Conservation (phyloP, 2,888 invertebrate genomes). For the Dioctria rufipes region DNA sequence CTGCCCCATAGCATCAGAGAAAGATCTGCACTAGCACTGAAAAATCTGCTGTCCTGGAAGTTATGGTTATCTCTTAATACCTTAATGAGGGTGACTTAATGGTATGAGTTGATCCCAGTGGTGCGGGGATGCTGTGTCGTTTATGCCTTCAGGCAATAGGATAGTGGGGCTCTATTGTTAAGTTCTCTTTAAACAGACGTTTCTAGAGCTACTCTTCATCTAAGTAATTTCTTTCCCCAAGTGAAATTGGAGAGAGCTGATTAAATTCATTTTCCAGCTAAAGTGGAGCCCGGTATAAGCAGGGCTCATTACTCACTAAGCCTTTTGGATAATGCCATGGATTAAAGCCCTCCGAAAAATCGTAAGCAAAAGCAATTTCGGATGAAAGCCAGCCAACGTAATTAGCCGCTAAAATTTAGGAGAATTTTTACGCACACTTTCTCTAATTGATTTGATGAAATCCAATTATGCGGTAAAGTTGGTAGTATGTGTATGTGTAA, state of each 20-base stretch:
- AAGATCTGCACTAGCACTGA: slow-evolving; percentile 9
- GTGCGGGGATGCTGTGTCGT: background rate
- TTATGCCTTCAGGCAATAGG: background rate
- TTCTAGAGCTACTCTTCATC: slow-evolving; percentile 31
- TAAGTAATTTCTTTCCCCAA: slow-evolving; percentile 41
- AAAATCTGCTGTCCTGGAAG: slow-evolving; percentile 56
- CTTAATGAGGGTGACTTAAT: slow-evolving; percentile 59
- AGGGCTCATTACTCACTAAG: slow-evolving; percentile 57
- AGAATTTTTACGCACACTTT: slow-evolving; percentile 33
- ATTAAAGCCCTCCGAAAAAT: slow-evolving; percentile 49
- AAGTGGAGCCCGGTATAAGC: slow-evolving; percentile 52
- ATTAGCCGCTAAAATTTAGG: slow-evolving; percentile 52
- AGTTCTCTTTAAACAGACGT: slow-evolving; percentile 39
- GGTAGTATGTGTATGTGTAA: too few species aligned
- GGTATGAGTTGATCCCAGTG: slow-evolving; percentile 24
- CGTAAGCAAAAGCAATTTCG: slow-evolving; percentile 51
- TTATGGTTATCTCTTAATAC: slow-evolving; percentile 62
- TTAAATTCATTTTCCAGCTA: slow-evolving; percentile 56
- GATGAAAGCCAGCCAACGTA: slow-evolving; percentile 47
- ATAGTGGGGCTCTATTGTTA: background rate
- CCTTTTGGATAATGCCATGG: slow-evolving; percentile 55
- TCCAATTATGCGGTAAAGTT: slow-evolving; percentile 14
- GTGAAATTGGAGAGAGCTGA: slow-evolving; percentile 55
- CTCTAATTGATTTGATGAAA: slow-evolving; percentile 48
- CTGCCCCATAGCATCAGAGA: background rate